These are phyloP conservation scores for Hyles euphorbiae DNA, from an alignment of 1,140 invertebrate genomes.

Conservation along the genomic window DNA sequence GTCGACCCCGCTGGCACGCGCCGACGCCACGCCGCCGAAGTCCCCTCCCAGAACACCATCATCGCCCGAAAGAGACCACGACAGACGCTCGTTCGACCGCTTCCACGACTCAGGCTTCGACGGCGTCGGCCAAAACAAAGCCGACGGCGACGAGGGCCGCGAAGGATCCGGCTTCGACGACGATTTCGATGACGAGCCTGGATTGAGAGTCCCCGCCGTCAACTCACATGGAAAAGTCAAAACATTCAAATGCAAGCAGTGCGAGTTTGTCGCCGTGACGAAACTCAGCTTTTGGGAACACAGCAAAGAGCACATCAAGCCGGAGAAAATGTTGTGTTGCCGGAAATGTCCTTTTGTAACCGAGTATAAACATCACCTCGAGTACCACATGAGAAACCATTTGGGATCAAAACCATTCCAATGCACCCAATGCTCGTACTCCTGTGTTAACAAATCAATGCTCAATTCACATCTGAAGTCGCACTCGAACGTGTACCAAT, in stretches of 20 bases:
- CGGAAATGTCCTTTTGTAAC: slow-evolving; percentile 97
- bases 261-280: slow-evolving; percentile 87
- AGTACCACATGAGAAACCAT: slow-evolving; percentile 98
- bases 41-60: slow-evolving; percentile 70
- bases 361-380: slow-evolving; percentile 98
- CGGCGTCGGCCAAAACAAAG: slow-evolving; percentile 40
- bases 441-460: slow-evolving; percentile 99
- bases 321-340: slow-evolving; percentile 94
- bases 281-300: slow-evolving; percentile 97
- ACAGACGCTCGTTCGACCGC: slow-evolving; percentile 41
- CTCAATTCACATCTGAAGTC: slow-evolving; percentile 98
- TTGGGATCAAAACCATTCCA: slow-evolving; percentile 97
- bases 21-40: slow-evolving; percentile 73
- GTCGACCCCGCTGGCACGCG: slow-evolving; percentile 56
- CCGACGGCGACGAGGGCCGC: slow-evolving; percentile 57
- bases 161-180: slow-evolving; percentile 71
- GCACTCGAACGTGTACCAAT: slow-evolving; percentile 98
- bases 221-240: slow-evolving; percentile 91
- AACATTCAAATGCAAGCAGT: slow-evolving; percentile 95
- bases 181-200: slow-evolving; percentile 80
- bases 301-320: slow-evolving; percentile 91
- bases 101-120: slow-evolving; percentile 63
- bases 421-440: slow-evolving; percentile 93
- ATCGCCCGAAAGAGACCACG: slow-evolving; percentile 48
- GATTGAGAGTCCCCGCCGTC: slow-evolving; percentile 81